Evolutionary conservation across 2,113 vertebrate genomes (phyloP).

Genomic region (Channa maculata): DNA sequence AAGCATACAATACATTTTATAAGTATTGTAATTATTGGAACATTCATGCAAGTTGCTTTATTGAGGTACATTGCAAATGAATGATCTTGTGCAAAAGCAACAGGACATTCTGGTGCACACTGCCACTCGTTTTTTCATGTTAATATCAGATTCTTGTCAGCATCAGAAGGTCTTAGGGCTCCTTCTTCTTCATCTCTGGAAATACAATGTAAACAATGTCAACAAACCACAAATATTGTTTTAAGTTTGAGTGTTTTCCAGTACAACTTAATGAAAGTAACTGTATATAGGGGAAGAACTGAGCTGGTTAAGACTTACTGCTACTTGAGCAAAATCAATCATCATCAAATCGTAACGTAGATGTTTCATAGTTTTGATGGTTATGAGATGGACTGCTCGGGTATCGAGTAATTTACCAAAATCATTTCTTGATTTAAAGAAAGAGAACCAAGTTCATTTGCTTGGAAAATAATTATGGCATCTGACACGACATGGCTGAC

Average conservation of each 20-base stretch:
- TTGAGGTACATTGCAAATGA: slow-evolving; percentile 54
- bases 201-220: slow-evolving; percentile 64
- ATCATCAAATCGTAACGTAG: slow-evolving; percentile 25
- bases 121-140: slow-evolving; percentile 38
- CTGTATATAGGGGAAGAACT: neutral
- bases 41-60: slow-evolving; percentile 64
- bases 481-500: neutral
- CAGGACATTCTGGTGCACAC: slow-evolving; percentile 36
- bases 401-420: neutral
- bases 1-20: slow-evolving; percentile 54
- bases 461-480: neutral
- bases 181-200: slow-evolving; percentile 83
- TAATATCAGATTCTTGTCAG: slow-evolving; percentile 71
- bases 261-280: neutral
- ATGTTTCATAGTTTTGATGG: slow-evolving; percentile 5
- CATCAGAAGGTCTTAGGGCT: slow-evolving; percentile 65
- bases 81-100: slow-evolving; percentile 35
- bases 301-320: slow-evolving; percentile 36
- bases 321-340: slow-evolving; percentile 31
- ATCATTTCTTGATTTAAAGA: neutral
- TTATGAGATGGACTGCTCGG: neutral
- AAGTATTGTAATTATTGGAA: slow-evolving; percentile 21
- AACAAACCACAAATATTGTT: slow-evolving; percentile 19
- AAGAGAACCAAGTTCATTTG: neutral
- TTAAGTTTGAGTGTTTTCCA: neutral